Evolutionary conservation across 2,797 vertebrate species (phyloP).

Genomic region (Morus bassanus): DNA sequence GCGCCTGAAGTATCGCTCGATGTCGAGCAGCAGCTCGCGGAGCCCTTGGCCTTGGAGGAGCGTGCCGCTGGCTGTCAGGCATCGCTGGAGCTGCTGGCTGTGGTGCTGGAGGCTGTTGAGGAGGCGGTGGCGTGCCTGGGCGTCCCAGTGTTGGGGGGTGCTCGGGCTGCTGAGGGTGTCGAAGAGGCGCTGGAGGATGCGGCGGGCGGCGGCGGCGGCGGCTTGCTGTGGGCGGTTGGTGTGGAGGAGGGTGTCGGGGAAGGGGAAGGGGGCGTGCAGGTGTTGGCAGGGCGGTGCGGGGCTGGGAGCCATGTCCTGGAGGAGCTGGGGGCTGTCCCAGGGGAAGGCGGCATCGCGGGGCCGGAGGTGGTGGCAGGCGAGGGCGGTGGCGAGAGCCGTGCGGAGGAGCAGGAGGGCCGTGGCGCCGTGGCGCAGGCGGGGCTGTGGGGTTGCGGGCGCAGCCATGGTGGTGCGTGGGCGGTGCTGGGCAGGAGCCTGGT

Average conservation of each 20-base stretch:
- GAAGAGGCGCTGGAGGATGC: background rate
- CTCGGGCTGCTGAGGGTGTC: background rate
- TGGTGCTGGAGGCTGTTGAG: too few species aligned
- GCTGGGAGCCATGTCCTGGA: background rate
- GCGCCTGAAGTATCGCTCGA: too few species aligned
- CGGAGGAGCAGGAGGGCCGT: too few species aligned
- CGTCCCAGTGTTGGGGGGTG: background rate
- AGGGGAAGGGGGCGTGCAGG: background rate
- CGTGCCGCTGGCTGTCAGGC: too few species aligned
- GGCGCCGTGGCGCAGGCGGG: too few species aligned
- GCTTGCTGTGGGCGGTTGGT: background rate
- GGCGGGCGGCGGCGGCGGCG: background rate
- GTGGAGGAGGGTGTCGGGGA: background rate
- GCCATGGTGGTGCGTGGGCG: too few species aligned
- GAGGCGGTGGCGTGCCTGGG: too few species aligned
- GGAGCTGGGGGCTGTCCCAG: background rate
- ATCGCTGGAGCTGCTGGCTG: too few species aligned
- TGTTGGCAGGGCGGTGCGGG: accelerated
- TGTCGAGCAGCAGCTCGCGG: too few species aligned
- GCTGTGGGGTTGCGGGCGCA: background rate
- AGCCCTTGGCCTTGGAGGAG: too few species aligned
- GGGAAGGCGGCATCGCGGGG: accelerated
- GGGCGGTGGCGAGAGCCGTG: background rate
- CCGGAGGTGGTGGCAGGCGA: background rate
- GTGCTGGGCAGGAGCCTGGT: too few species aligned